Evolutionary conservation across 2,113 vertebrate species (phyloP).

Genomic region (Indicator maculatus): DNA sequence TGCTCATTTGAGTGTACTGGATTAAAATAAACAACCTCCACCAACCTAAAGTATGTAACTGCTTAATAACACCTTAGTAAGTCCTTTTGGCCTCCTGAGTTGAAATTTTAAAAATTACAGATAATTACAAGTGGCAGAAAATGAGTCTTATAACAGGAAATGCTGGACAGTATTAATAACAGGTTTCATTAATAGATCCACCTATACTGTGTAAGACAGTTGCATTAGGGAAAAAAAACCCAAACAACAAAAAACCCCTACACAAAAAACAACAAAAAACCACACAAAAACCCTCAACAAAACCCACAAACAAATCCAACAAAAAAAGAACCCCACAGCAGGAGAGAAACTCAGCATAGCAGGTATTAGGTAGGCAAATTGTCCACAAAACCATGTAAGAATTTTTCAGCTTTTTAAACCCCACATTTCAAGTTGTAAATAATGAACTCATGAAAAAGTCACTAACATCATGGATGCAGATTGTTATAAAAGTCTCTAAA

Average conservation of each 20-base stretch:
- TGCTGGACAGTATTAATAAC: conserved; percentile 21
- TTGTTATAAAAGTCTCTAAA: background rate
- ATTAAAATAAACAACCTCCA: conserved; percentile 43
- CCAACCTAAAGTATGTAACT: background rate
- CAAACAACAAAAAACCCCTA: no score
- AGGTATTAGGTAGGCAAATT: background rate
- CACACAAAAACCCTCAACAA: no score
- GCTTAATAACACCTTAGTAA: conserved; percentile 15
- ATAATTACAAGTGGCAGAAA: conserved; percentile 23
- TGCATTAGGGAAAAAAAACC: background rate
- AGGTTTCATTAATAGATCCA: conserved; percentile 21
- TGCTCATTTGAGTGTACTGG: background rate
- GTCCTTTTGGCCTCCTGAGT: background rate
- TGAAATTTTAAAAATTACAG: conserved; percentile 44
- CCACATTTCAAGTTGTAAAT: background rate
- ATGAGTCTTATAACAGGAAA: conserved; percentile 43
- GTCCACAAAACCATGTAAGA: background rate
- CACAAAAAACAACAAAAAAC: no score
- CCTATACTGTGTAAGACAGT: background rate
- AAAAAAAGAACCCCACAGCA: background rate
- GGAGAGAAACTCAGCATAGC: background rate
- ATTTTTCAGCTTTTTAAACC: background rate
- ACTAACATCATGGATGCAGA: background rate
- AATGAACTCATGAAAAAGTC: background rate
- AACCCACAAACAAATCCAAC: no score